Percentiles rank a stretch among this genome's conserved stretches.
Evolutionary conservation across 2,113 vertebrate genomes (phyloP).

Genomic region (Entomyzon cyanotis): DNA sequence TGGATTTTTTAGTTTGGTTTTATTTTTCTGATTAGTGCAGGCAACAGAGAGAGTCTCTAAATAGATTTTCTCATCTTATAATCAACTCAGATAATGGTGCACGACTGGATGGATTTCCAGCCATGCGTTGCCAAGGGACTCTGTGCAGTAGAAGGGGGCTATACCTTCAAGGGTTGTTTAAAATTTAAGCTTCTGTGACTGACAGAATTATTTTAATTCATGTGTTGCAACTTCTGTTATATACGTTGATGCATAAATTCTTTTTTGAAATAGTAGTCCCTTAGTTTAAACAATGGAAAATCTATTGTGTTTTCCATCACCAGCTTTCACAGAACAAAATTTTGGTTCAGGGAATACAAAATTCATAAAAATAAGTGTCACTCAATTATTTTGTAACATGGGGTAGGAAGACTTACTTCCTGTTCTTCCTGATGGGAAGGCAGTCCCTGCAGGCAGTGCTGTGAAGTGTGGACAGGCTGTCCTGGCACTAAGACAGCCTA

Average conservation of each 20-base stretch:
- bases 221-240: background rate
- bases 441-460: background rate
- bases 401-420: background rate
- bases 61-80: background rate
- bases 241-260: fast-evolving
- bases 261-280: background rate
- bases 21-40: background rate
- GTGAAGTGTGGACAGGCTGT: background rate
- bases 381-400: background rate
- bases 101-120: background rate
- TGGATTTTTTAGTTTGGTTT: background rate
- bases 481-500: background rate
- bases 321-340: background rate
- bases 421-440: background rate
- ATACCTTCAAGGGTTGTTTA: background rate
- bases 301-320: background rate
- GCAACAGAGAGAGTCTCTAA: background rate
- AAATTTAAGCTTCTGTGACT: background rate
- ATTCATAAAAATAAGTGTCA: background rate
- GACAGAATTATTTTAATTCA: background rate
- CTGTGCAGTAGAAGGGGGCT: background rate
- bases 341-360: background rate
- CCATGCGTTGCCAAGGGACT: background rate
- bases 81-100: background rate
- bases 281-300: background rate